These are phyloP conservation scores for Chelonus formosanus DNA, from an alignment of 2,888 invertebrate genomes.

Conservation along the genomic window DNA sequence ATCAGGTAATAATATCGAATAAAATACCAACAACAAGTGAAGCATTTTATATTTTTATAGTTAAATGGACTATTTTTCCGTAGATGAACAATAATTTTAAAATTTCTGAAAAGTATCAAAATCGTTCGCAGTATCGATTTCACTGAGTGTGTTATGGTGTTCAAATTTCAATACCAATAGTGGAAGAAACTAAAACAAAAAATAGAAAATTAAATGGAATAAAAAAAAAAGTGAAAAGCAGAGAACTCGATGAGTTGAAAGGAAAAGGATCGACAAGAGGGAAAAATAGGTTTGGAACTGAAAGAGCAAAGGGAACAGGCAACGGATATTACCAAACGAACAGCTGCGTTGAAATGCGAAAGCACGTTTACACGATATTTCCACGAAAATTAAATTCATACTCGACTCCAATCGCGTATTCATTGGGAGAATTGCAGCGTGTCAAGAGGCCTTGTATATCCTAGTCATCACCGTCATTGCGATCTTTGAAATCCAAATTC, in stretches of 20 bases:
- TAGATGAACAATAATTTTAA: too few species aligned
- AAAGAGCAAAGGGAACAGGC: not conserved
- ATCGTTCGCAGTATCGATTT: too few species aligned
- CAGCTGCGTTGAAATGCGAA: constrained; percentile 41
- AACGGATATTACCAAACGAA: constrained; percentile 38
- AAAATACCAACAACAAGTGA: too few species aligned
- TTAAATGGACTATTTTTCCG: too few species aligned
- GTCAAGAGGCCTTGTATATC: constrained; percentile 26
- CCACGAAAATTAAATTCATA: constrained; percentile 58
- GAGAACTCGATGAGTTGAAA: not conserved
- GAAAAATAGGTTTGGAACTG: too few species aligned
- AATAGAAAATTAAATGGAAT: not conserved
- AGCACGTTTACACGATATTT: constrained; percentile 57
- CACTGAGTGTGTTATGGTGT: too few species aligned
- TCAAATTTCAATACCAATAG: too few species aligned
- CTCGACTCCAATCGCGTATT: constrained; percentile 54
- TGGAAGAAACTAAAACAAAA: not conserved
- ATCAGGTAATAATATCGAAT: too few species aligned
- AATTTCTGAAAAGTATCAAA: too few species aligned
- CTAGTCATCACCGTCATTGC: not conserved
- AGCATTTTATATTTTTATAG: too few species aligned
- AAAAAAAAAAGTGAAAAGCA: not conserved
- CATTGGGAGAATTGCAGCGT: constrained; percentile 48
- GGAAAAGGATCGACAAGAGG: not conserved
- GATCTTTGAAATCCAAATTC: not conserved